These are phyloP conservation scores for Spicauda simplicius DNA, from an alignment of 2,888 invertebrate genomes.

Conservation along the genomic window DNA sequence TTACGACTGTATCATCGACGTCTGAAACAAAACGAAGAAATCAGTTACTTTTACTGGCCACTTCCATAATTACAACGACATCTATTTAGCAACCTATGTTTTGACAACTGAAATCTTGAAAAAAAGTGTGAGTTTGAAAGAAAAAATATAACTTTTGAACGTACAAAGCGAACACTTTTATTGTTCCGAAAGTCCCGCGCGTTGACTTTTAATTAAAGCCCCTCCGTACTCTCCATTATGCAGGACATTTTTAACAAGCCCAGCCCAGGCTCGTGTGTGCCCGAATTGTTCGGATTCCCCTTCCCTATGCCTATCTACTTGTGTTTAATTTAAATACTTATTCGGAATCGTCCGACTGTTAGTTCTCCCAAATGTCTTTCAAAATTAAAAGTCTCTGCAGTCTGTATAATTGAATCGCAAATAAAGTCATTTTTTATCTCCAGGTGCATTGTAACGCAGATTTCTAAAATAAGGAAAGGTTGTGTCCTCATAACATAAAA, in stretches of 20 bases:
- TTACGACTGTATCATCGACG: too few relatives aligned
- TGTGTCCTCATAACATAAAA: too few relatives aligned
- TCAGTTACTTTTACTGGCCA: neutral
- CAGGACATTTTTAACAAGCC: conserved; percentile 73
- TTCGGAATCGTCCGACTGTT: neutral
- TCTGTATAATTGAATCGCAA: too few relatives aligned
- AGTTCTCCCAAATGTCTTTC: neutral
- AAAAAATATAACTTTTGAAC: conserved; percentile 49
- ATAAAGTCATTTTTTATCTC: too few relatives aligned
- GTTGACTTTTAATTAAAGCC: conserved; percentile 81
- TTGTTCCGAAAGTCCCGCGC: conserved; percentile 61
- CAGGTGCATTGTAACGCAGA: too few relatives aligned
- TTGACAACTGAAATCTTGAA: conserved; percentile 18
- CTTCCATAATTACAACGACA: neutral
- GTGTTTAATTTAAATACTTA: conserved; percentile 6
- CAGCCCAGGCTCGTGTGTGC: conserved; percentile 45
- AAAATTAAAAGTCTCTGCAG: too few relatives aligned
- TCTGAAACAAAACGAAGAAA: too few relatives aligned
- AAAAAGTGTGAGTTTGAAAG: conserved; percentile 38
- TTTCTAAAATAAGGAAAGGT: too few relatives aligned
- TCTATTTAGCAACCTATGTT: too few relatives aligned
- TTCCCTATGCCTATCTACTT: conserved; percentile 3
- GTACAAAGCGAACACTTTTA: conserved; percentile 68
- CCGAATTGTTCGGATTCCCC: conserved; percentile 25
- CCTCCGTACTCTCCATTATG: conserved; percentile 72